Evolutionary conservation across 1,140 invertebrate species (phyloP), one percentile per base, ranked within the genome.

Genomic region (Sminthurides bifidus): DNA sequence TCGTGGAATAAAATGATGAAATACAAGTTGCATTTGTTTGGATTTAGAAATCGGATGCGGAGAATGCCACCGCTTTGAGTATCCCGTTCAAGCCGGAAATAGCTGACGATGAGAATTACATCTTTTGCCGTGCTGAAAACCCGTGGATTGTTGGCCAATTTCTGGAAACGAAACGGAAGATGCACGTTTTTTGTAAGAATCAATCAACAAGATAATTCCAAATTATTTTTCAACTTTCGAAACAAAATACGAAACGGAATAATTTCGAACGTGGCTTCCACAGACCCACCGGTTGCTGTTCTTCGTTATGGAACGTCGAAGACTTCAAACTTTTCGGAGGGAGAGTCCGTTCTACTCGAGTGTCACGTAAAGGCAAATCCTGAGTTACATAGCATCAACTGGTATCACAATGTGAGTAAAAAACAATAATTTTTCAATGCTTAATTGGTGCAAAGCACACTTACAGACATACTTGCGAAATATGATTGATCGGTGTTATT

Each of bases 361-460:
- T 92, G 88, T 73, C 85, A 88, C 73, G 86, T 92, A 54, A 77
- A 80, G 65, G 85, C 88, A 49, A 91, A 91, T 76, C 88, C 88
- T n/a, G 79, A 80, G 51, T 85, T 82, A 69, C 79, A 83, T 62
- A 84, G 84, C 66, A 82, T 93, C 48, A 81, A 81, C 31, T 92
- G 89, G 89, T 76, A 83, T 61, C 85, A 88, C 70, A 80, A 88
- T 67, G 84, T 85, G 71, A 81, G 84, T 81, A 33, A 50, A n/a
- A 35, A 35, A 35, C 10, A 12, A 35, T 12, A 35, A 35, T 12
- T 35, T 35, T 35, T 35, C 10, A 35, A n/a, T n/a, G n/a, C n/a
- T n/a, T 51, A 35, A 37, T 17, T 35, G 24, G n/a, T 49, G 23
- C 23, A n/a, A n/a, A n/a, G n/a, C n/a, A n/a, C n/a, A n/a, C n/a